Percentiles rank a stretch among this genome's conserved stretches.
Evolutionary conservation across 2,888 invertebrate genomes (phyloP).

Genomic region (Parasteatoda lunata): DNA sequence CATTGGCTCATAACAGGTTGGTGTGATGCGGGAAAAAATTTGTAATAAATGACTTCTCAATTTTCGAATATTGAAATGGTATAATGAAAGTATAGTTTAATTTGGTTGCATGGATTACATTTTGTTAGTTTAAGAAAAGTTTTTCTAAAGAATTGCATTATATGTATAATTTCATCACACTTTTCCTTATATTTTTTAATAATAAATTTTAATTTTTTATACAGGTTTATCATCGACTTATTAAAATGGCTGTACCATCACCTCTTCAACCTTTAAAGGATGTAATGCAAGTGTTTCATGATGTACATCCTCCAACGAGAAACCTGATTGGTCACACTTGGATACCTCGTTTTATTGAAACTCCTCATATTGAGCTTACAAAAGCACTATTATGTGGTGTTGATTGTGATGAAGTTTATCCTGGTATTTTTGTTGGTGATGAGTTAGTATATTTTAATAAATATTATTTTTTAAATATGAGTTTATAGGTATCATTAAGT

Average conservation of each 20-base stretch:
- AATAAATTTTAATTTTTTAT: not conserved
- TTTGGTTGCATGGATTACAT: too few species aligned
- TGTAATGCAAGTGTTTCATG: conserved; percentile 30
- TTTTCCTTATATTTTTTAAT: too few species aligned
- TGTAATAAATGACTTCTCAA: too few species aligned
- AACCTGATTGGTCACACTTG: conserved; percentile 47
- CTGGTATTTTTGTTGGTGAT: conserved; percentile 83
- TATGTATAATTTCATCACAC: too few species aligned
- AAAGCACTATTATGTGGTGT: conserved; percentile 75
- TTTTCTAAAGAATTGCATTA: too few species aligned
- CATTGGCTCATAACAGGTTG: too few species aligned
- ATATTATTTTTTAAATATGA: not conserved
- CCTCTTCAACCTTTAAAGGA: conserved; percentile 33
- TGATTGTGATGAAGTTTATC: conserved; percentile 85
- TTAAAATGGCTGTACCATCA: conserved; percentile 21
- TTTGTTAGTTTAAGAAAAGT: too few species aligned
- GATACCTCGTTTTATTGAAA: conserved; percentile 51
- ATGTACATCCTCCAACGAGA: conserved; percentile 33
- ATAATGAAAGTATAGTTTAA: too few species aligned
- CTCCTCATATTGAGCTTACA: conserved; percentile 50
- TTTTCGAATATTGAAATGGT: too few species aligned
- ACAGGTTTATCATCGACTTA: conserved; percentile 16
- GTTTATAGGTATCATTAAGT: not conserved
- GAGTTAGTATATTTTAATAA: conserved; percentile 78
- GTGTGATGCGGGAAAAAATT: too few species aligned